These are phyloP conservation scores for Drosophila algonquin DNA, from an alignment of 2,888 invertebrate genomes.

Conservation along the genomic window DNA sequence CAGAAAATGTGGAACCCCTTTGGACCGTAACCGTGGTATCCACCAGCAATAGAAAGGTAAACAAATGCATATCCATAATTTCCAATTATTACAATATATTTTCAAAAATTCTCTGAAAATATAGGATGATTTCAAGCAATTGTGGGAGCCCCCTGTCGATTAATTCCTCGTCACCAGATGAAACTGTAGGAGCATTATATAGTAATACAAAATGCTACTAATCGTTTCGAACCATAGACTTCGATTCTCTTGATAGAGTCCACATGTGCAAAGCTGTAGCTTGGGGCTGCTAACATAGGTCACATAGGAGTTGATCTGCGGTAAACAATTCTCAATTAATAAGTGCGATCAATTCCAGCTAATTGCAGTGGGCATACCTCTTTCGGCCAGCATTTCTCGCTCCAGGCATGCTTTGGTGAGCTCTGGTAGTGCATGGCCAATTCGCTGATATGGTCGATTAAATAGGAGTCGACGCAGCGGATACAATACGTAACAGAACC, in stretches of 20 bases:
- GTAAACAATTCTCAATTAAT: background rate
- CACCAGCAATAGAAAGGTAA: too few species aligned
- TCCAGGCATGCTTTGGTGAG: slow-evolving; percentile 11
- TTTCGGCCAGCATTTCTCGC: slow-evolving; percentile 29
- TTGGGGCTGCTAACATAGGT: slow-evolving; percentile 21
- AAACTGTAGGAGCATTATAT: background rate
- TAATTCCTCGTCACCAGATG: background rate
- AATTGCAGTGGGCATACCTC: slow-evolving; percentile 33
- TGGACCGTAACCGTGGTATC: too few species aligned
- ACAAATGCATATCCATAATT: too few species aligned
- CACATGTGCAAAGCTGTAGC: slow-evolving; percentile 30
- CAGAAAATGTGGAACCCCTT: background rate
- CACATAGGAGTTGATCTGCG: slow-evolving; percentile 26
- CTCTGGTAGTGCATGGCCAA: slow-evolving; percentile 26
- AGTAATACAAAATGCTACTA: slow-evolving; percentile 4
- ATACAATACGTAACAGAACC: slow-evolving; percentile 24
- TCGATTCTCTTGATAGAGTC: slow-evolving; percentile 30
- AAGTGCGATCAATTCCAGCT: background rate
- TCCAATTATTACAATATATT: too few species aligned
- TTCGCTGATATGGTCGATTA: slow-evolving; percentile 37
- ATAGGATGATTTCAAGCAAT: background rate
- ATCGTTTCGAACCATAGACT: slow-evolving; percentile 35
- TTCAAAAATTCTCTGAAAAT: background rate
- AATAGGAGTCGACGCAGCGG: slow-evolving; percentile 24
- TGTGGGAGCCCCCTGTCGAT: background rate